Conservation (phyloP, 2,113 vertebrate species). For the Eubucco bourcierii region DNA sequence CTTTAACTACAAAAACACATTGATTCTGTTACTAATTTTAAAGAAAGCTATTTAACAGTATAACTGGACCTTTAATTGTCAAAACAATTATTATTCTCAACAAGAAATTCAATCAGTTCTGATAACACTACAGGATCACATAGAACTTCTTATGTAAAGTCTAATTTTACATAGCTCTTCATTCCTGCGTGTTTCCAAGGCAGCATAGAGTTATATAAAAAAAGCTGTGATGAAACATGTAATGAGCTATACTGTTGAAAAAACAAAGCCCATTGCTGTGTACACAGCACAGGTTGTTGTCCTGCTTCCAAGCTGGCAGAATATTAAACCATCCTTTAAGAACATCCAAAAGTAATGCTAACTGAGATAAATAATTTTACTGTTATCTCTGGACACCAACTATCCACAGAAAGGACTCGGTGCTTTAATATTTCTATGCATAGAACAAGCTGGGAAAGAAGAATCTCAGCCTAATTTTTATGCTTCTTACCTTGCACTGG, state of each 20-base stretch:
- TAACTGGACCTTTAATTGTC: not conserved
- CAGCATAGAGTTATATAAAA: not conserved
- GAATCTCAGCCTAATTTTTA: not conserved
- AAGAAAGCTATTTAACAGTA: not conserved
- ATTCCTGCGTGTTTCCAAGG: not conserved
- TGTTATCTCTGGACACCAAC: not conserved
- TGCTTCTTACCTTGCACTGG: conserved; percentile 86
- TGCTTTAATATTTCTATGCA: not conserved
- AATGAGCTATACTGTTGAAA: not conserved
- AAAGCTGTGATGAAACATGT: not conserved
- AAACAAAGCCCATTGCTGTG: not conserved
- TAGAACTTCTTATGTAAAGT: not conserved
- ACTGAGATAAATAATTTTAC: not conserved
- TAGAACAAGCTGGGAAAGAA: not conserved
- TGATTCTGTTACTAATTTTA: not conserved
- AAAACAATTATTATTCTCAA: not conserved
- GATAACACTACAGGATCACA: not conserved
- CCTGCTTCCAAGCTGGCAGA: not conserved
- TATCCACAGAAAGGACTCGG: not conserved
- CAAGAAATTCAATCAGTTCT: not conserved
- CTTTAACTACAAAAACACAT: not conserved
- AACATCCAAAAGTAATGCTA: not conserved
- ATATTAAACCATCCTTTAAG: not conserved
- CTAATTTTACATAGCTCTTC: not conserved
- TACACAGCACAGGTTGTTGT: not conserved